phyloP scores from a whole-genome alignment of 2,797 vertebrate genomes.

The Lepilemur septentrionalis region DNA sequence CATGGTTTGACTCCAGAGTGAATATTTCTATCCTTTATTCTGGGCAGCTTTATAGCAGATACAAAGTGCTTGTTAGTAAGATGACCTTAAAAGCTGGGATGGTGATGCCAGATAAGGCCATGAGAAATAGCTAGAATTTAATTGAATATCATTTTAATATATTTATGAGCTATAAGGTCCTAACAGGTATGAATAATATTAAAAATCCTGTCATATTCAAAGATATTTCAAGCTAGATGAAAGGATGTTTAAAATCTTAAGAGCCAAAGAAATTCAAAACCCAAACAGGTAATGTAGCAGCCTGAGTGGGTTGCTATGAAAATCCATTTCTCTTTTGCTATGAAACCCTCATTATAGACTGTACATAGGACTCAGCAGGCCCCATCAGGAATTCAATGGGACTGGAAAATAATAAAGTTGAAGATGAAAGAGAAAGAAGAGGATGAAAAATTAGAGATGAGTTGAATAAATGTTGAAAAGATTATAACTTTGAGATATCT shows the following conservation, averaged over 20 bases:
- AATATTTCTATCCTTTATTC: not conserved
- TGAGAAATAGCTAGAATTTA: slow-evolving; percentile 49
- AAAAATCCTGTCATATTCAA: slow-evolving; percentile 41
- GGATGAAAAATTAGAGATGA: not conserved
- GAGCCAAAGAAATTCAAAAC: slow-evolving; percentile 32
- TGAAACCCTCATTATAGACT: not conserved
- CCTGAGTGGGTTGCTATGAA: not conserved
- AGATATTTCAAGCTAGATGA: slow-evolving; percentile 26
- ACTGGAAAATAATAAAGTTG: not conserved
- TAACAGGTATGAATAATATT: not conserved
- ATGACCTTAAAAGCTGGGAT: slow-evolving; percentile 29
- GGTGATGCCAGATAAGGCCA: slow-evolving; percentile 2
- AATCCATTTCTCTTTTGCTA: not conserved
- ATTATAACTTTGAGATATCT: slow-evolving; percentile 16
- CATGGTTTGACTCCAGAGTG: not conserved
- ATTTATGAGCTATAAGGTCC: slow-evolving; percentile 41
- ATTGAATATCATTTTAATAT: slow-evolving; percentile 50
- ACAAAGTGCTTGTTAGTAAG: slow-evolving; percentile 25
- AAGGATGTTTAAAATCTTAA: slow-evolving; percentile 41
- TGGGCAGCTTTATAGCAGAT: not conserved
- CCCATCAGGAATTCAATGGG: not conserved
- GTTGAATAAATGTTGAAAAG: slow-evolving; percentile 38
- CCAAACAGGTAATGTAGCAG: not conserved
- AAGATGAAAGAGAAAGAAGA: not conserved
- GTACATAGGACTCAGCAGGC: not conserved